phyloP scores from a whole-genome alignment of 2,888 invertebrate species.

The Lochmaea crataegi region DNA sequence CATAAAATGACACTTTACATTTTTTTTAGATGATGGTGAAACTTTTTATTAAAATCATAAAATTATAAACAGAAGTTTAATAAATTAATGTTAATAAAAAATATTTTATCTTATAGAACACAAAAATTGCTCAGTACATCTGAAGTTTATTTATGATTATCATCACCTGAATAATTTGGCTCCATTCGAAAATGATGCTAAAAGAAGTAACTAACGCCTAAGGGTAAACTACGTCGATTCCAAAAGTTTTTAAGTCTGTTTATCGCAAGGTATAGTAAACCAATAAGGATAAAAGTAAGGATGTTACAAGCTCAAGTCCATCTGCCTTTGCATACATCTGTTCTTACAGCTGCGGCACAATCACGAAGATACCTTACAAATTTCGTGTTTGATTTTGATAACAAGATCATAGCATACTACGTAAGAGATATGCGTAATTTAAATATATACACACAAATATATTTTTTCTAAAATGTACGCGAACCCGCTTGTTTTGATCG shows the following conservation, averaged over 20 bases:
- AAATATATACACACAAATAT: slow-evolving; percentile 38
- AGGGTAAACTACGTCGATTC: slow-evolving; percentile 27
- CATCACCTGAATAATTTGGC: neutral
- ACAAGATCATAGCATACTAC: slow-evolving; percentile 42
- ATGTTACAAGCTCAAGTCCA: slow-evolving; percentile 51
- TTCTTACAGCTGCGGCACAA: slow-evolving; percentile 60
- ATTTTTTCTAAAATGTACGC: slow-evolving; percentile 28
- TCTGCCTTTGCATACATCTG: slow-evolving; percentile 58
- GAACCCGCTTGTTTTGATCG: slow-evolving; percentile 36
- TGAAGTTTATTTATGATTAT: neutral
- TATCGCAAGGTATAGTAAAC: slow-evolving; percentile 42
- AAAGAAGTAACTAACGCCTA: neutral
- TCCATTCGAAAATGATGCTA: neutral
- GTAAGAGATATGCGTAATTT: slow-evolving; percentile 34
- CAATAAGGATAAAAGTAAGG: slow-evolving; percentile 47
- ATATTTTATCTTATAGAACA: no score
- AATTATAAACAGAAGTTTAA: no score
- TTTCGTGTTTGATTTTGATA: slow-evolving; percentile 58
- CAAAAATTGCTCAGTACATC: neutral
- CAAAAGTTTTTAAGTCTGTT: slow-evolving; percentile 44
- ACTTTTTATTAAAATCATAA: no score
- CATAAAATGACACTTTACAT: no score
- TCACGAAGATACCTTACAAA: slow-evolving; percentile 57
- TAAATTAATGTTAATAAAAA: no score
- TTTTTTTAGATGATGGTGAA: no score